A percentile compares a stretch with the other conserved stretches of the same genome.
Conservation (phyloP, 2,797 vertebrate species). For the Sebastolobus alascanus region DNA sequence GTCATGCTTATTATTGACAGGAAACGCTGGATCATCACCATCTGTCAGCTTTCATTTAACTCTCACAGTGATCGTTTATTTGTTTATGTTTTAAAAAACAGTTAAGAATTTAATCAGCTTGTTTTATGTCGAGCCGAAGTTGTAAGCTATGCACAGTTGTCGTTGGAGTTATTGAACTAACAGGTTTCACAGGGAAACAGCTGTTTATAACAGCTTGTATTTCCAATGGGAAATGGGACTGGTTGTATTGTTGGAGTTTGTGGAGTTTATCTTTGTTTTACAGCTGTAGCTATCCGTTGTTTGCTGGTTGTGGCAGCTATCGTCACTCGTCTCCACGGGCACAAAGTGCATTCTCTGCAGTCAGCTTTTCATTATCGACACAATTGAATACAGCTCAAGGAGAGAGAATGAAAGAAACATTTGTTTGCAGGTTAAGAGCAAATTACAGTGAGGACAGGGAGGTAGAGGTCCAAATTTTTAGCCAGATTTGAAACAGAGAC, state of each 20-base stretch:
- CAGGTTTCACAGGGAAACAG: neutral
- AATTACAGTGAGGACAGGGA: neutral
- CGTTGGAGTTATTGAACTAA: too few species aligned
- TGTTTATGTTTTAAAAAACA: too few species aligned
- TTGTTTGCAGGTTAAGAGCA: neutral
- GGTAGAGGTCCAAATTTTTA: neutral
- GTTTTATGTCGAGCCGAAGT: too few species aligned
- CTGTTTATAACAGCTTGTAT: neutral
- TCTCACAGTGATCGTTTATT: neutral
- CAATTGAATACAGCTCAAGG: neutral
- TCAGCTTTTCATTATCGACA: neutral
- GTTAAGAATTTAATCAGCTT: too few species aligned
- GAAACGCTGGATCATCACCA: neutral
- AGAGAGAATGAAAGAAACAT: neutral
- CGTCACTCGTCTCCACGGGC: neutral
- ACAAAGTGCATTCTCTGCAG: neutral
- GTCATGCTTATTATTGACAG: neutral
- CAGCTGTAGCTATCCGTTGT: neutral
- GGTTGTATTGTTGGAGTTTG: neutral
- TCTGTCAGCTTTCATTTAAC: neutral
- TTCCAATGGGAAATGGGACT: neutral
- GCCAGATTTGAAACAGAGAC: neutral
- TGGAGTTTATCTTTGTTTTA: neutral
- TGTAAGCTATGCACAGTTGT: too few species aligned
- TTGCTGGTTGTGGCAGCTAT: neutral